These are phyloP conservation scores for Cataglyphis hispanica DNA, from an alignment of 1,140 invertebrate genomes.

Conservation along the genomic window DNA sequence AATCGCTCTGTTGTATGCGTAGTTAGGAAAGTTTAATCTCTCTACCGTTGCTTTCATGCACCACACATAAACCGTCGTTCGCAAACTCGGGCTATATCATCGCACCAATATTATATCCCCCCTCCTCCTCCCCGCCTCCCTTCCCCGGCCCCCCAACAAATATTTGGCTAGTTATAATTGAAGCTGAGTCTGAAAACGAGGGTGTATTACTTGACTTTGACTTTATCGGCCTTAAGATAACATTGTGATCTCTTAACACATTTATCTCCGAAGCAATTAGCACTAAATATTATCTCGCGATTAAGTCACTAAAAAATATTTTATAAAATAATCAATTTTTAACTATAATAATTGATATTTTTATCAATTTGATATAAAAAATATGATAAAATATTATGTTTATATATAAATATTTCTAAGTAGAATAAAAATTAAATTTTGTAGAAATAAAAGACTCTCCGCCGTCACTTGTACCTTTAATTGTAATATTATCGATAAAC, in stretches of 20 bases:
- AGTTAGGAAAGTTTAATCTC: constrained; percentile 51
- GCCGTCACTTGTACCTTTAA: neutral
- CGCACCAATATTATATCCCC: constrained; percentile 17
- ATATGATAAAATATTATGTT: neutral
- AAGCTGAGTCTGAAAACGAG: neutral
- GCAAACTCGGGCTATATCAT: neutral
- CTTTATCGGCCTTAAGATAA: neutral
- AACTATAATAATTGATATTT: neutral
- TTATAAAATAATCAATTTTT: neutral
- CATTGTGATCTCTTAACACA: neutral
- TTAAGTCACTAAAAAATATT: neutral
- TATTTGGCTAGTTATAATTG: constrained; percentile 50
- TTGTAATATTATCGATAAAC: constrained; percentile 33
- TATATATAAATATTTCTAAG: neutral
- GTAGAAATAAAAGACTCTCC: neutral
- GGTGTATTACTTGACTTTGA: neutral
- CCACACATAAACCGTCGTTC: constrained; percentile 9
- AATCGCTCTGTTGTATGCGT: constrained; percentile 15
- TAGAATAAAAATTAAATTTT: constrained; percentile 1
- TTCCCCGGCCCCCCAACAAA: no score
- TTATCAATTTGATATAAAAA: neutral
- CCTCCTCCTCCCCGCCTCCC: no score
- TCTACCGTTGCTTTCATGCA: constrained; percentile 8
- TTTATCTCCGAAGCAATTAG: neutral
- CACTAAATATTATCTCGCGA: neutral